Evolutionary conservation across 2,888 invertebrate species (phyloP).

Genomic region (Thymelicus sylvestris): DNA sequence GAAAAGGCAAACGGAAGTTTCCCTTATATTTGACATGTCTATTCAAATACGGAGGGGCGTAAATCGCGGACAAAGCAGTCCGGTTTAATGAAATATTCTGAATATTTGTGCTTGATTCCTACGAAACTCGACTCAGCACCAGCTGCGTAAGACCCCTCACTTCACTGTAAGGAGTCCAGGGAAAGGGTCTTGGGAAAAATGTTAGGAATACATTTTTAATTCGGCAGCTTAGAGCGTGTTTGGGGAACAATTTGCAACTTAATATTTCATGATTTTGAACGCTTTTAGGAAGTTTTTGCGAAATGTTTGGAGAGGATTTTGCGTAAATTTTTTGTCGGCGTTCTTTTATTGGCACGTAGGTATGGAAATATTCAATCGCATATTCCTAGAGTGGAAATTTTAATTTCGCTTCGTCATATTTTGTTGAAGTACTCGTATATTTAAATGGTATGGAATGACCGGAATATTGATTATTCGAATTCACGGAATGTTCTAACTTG

Average conservation of each 20-base stretch:
- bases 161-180: slow-evolving; percentile 12
- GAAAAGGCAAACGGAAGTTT: slow-evolving; percentile 35
- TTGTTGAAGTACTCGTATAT: neutral
- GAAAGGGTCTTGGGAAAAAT: slow-evolving; percentile 11
- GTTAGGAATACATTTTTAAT: slow-evolving; percentile 58
- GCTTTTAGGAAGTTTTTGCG: slow-evolving; percentile 50
- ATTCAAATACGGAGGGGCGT: slow-evolving; percentile 37
- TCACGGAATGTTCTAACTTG: neutral
- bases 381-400: slow-evolving; percentile 8
- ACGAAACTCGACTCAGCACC: slow-evolving; percentile 47
- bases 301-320: slow-evolving; percentile 44
- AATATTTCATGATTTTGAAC: slow-evolving; percentile 53
- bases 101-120: slow-evolving; percentile 77
- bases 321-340: slow-evolving; percentile 26
- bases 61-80: slow-evolving; percentile 41
- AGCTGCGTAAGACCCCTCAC: slow-evolving; percentile 47
- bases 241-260: slow-evolving; percentile 61
- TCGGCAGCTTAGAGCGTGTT: slow-evolving; percentile 62
- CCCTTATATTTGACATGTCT: slow-evolving; percentile 37
- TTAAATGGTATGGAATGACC: slow-evolving; percentile 8
- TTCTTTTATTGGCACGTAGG: slow-evolving; percentile 33
- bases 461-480: slow-evolving; percentile 2
- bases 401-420: slow-evolving; percentile 3
- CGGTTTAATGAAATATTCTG: slow-evolving; percentile 76
- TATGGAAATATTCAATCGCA: slow-evolving; percentile 10